Evolutionary conservation across 2,888 invertebrate genomes (phyloP).

Genomic region (Malthinus flaveolus): DNA sequence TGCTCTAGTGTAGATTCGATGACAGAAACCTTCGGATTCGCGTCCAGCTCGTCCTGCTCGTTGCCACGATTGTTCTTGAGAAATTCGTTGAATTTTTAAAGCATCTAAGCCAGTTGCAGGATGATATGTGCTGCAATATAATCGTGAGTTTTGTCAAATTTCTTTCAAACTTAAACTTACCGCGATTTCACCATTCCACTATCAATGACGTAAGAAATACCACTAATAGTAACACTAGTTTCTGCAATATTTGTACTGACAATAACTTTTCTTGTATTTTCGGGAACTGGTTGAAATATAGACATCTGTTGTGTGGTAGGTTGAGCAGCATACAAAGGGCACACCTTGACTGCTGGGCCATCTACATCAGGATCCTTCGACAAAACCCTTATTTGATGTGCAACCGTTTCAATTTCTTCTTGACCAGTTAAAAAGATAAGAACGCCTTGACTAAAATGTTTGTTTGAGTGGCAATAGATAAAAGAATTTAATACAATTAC

Average conservation of each 20-base stretch:
- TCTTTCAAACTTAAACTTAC: slow-evolving; percentile 50
- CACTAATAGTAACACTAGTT: slow-evolving; percentile 94
- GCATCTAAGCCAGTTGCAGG: slow-evolving; percentile 81
- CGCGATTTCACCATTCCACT: slow-evolving; percentile 90
- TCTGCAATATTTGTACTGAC: slow-evolving; percentile 98
- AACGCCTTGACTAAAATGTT: slow-evolving; percentile 77
- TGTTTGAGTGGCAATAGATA: too few species aligned
- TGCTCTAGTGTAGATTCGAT: slow-evolving; percentile 79
- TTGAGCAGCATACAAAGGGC: slow-evolving; percentile 89
- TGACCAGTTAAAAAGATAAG: slow-evolving; percentile 94
- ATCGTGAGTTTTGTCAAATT: background rate
- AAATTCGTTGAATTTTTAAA: slow-evolving; percentile 77
- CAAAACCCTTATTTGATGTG: slow-evolving; percentile 72
- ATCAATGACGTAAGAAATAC: slow-evolving; percentile 89
- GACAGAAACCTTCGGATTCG: slow-evolving; percentile 82
- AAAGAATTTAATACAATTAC: slow-evolving; percentile 57
- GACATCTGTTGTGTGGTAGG: slow-evolving; percentile 84
- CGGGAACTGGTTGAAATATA: slow-evolving; percentile 76
- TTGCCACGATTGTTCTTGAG: slow-evolving; percentile 93
- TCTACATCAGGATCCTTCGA: slow-evolving; percentile 66
- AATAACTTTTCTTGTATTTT: slow-evolving; percentile 84
- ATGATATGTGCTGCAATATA: slow-evolving; percentile 69
- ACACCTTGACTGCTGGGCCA: slow-evolving; percentile 73
- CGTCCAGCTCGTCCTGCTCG: slow-evolving; percentile 91
- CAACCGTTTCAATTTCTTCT: slow-evolving; percentile 92